Evolutionary conservation across 1,140 invertebrate species (phyloP).

Genomic region (Scaptomyza graminum): DNA sequence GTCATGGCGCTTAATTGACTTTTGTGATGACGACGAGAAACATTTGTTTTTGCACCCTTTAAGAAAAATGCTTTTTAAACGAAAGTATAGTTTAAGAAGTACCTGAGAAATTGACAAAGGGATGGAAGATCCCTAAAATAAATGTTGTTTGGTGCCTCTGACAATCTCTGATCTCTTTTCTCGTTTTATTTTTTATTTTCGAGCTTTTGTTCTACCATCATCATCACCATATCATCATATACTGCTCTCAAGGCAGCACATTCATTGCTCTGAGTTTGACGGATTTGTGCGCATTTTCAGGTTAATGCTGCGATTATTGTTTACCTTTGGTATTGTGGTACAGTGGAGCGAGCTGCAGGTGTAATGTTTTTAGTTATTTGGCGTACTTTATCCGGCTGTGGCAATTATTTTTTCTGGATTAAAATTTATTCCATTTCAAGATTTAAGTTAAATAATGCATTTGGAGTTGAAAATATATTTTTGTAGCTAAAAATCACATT

Average conservation of each 20-base stretch:
- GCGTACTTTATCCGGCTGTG: background rate
- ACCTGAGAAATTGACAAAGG: conserved; percentile 62
- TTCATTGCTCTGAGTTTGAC: conserved; percentile 65
- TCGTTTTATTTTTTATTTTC: background rate
- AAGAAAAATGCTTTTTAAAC: background rate
- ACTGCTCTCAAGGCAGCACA: background rate
- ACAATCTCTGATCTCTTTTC: conserved; percentile 42
- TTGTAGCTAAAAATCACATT: too few species aligned
- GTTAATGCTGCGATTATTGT: conserved; percentile 82
- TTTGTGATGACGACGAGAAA: conserved; percentile 67
- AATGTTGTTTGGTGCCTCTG: conserved; percentile 56
- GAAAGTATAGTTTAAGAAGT: conserved; percentile 24
- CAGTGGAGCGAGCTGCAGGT: conserved; percentile 52
- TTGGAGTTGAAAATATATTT: too few species aligned
- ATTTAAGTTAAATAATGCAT: too few species aligned
- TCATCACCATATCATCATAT: background rate
- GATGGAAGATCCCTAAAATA: conserved; percentile 68
- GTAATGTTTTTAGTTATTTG: conserved; percentile 14
- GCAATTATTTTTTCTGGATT: too few species aligned
- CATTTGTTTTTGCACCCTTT: conserved; percentile 41
- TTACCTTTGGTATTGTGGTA: conserved; percentile 67
- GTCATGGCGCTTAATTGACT: conserved; percentile 73
- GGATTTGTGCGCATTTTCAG: conserved; percentile 80
- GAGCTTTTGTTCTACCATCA: conserved; percentile 26
- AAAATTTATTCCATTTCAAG: too few species aligned